Evolutionary conservation across 1,140 invertebrate genomes (phyloP), one percentile per base, ranked within the genome.

Genomic region (Oncopodura yosiiana): DNA sequence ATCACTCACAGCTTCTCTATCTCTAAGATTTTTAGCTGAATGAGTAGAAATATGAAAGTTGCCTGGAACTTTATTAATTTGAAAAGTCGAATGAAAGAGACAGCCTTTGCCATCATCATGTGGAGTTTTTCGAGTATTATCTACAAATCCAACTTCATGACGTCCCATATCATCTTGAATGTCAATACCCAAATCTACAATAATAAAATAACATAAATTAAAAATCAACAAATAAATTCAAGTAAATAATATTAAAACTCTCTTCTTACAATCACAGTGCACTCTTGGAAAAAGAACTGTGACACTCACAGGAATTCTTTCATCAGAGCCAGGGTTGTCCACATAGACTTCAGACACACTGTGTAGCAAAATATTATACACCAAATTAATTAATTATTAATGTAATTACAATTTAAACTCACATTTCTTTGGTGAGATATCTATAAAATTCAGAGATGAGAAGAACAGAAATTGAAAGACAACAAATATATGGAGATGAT

Each of bases 11-110:
- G 74, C 73, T 49, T 66, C 60, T 9, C 8, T 41, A 3, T 71
- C 68, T 3, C 77, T 78, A 60, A 79, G 77, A 3, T 62, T 34
- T 14, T 64, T 49, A 16, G 77, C 70, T 6, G 78, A 75, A 67
- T 81, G 79, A 21, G 79, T 81, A 6, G 78, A 80, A 4, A 81
- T 68, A 65, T 81, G 79, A 64, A 81, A 81, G 62, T 81, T 81
- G 29, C 79, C 79, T 49, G 67, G 63, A 60, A 78, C 77, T 67
- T 78, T 78, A 61, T 80, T 80, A 14, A 80, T 74, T 43, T 72
- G 68, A 66, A 80, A 80, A 50, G 67, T 67, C 16, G 75, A 72
- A 63, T 78, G 73, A 66, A 81, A 78, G 14, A 72, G 62, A 62
- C 79, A 81, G 1, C 79, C 79, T 38, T 68, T 64, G 21, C 63